Base-by-base conservation (phyloP, 2,888 invertebrate species). In the Tricholauxania praeusta region DNA sequence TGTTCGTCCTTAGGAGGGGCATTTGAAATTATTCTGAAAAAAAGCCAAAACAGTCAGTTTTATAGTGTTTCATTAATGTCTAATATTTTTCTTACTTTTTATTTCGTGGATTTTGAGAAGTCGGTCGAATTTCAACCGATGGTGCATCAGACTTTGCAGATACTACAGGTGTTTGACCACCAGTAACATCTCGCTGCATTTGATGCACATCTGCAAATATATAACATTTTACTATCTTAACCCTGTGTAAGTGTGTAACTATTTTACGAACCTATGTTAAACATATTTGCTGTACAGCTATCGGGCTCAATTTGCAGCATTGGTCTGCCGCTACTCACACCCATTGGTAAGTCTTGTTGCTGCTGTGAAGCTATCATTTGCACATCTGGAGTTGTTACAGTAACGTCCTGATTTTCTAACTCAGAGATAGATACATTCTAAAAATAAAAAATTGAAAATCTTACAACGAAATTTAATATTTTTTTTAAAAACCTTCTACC, bases 121-220 rank as follows among this genome's bases (percentile, higher is more conserved):
- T 83, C 32, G 85, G 85, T 65, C 82, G 81, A 78, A 87, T 87
- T 79, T 87, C 87, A 19, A 87, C 84, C 28, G 86, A 87, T 81
- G 91, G 92, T 80, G 91, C 91, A 82, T 92, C 91, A 72, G 91
- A 90, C 88, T 91, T 91, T 76, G 93, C 93, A 76, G 93, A 93
- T 72, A 93, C 93, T 77, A 93, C 90, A 60, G 93, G 93, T 47
- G 92, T 91, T 74, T 82, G 82, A 0, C 71, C 71, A 19, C 62
- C 51, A 12, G 59, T 7, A 68, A 71, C 15, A 60, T 83, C 81
- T 49, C 78, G 78, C 70, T 76, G 66, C 14, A 75, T 74, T 77
- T 79, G 78, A 74, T 82, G 80, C 77, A 69, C 63, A 49, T 77
- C 77, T 77, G 22, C 53, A 63, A 70, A 15, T 39, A 39, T 48